Evolutionary conservation across 2,113 vertebrate genomes (phyloP).

Genomic region (Eurystomus gularis): DNA sequence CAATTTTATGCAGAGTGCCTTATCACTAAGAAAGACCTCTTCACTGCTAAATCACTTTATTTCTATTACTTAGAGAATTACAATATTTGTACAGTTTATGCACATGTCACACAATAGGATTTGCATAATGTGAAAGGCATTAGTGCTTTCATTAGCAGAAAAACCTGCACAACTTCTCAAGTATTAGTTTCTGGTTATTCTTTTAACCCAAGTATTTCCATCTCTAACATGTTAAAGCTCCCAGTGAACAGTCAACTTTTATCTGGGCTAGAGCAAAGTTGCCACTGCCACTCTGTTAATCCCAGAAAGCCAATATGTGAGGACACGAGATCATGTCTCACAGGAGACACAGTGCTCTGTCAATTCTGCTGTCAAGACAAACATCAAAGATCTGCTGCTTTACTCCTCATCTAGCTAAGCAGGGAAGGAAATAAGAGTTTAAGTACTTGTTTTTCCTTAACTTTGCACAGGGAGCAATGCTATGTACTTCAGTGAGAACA

Average conservation of each 20-base stretch:
- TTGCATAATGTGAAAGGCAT: constrained; percentile 30
- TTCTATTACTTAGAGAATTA: constrained; percentile 42
- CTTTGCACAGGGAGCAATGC: background rate
- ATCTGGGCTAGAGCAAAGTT: background rate
- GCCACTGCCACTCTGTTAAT: background rate
- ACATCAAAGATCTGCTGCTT: background rate
- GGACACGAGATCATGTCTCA: background rate
- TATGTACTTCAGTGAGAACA: background rate
- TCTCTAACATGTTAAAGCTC: background rate
- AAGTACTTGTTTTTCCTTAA: background rate
- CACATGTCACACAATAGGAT: constrained; percentile 29
- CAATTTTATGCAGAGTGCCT: background rate
- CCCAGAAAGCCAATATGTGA: background rate
- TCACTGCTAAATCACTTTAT: constrained; percentile 28
- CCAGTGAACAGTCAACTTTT: background rate
- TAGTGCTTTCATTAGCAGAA: constrained; percentile 24
- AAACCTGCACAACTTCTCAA: background rate
- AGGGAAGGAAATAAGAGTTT: background rate
- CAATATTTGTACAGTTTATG: constrained; percentile 46
- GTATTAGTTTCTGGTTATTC: background rate
- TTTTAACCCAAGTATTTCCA: background rate
- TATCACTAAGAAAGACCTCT: background rate
- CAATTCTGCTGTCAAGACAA: background rate
- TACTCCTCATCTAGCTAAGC: background rate
- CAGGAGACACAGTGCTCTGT: background rate